Evolutionary conservation across 2,888 invertebrate genomes (phyloP).

Genomic region (Drosophila nigricruria): DNA sequence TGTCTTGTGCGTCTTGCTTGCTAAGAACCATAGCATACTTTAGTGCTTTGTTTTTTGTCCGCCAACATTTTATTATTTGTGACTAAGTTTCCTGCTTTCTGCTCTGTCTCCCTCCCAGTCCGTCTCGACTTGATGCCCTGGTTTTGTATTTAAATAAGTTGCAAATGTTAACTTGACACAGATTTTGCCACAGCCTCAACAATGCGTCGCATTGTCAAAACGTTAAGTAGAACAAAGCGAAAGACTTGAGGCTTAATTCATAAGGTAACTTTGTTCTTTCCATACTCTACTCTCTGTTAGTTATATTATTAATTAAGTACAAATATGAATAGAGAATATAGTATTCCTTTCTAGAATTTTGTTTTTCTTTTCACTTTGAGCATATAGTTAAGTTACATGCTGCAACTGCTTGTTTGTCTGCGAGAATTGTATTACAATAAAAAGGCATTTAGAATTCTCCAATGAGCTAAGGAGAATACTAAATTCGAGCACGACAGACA

Average conservation of each 20-base stretch:
- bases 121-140: conserved; percentile 19
- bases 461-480: conserved; percentile 10
- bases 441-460: conserved; percentile 29
- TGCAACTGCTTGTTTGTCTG: conserved; percentile 28
- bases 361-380: not conserved
- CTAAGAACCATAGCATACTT: conserved; percentile 60
- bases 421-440: conserved; percentile 44
- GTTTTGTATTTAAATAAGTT: conserved; percentile 69
- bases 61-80: conserved; percentile 51
- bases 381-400: not conserved
- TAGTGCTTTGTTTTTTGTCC: conserved; percentile 37
- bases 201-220: conserved; percentile 14
- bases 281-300: not conserved
- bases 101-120: not conserved
- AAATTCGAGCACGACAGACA: not conserved
- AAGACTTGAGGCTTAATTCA: conserved; percentile 3
- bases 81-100: conserved; percentile 15
- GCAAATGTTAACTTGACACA: conserved; percentile 78
- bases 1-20: conserved; percentile 23
- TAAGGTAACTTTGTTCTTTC: not conserved
- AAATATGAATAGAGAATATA: not conserved
- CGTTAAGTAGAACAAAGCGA: not conserved
- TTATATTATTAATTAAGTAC: not conserved
- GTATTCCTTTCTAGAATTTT: not conserved
- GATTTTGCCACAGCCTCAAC: conserved; percentile 41